Base-by-base conservation (phyloP, 1,140 invertebrate genomes). In the Antheraea pernyi region DNA sequence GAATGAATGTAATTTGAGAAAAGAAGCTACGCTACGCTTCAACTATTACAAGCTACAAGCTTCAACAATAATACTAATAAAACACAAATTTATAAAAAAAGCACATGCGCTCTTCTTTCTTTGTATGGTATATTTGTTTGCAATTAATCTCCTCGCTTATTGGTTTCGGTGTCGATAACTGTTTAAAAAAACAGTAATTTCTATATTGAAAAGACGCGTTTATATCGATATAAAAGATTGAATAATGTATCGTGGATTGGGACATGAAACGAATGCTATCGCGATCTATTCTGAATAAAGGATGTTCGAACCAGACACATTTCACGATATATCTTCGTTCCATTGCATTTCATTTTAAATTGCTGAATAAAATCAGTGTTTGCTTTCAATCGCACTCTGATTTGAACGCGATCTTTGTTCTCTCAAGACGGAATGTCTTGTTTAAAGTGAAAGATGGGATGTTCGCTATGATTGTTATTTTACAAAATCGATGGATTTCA, bases 341-440 rank as follows among this genome's bases (percentile, higher is more conserved):
- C 16, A 63, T 63, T 61, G 19, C 59, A 61, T 61, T 22, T 22
- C 10, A 22, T 61, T 61, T 61, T 61, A 61, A 22, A 61, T 22
- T 37, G 11, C 16, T 37, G 11, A 10, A 63, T 63, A 37, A n/a
- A 63, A 37, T n/a, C 19, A 63, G 37, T 63, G 61, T 63, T 63
- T 63, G 61, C 30, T 37, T 63, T 63, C 61, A 37, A 63, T 63
- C 37, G 61, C 13, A 63, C 61, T 30, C 6, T n/a, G 22, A 63
- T 37, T 63, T 63, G 30, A 53, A 53, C 10, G 46, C 10, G 46
- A n/a, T 3, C 39, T 8, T 42, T 42, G 46, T n/a, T 53, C 46
- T 53, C 11, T 13, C 46, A 53, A 53, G 16, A 13, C 16, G 16
- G 46, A 53, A n/a, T 53, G 46, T 53, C 46, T 53, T 53, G 16